Base-by-base conservation (phyloP, 2,888 invertebrate species). In the Coremacera marginata region DNA sequence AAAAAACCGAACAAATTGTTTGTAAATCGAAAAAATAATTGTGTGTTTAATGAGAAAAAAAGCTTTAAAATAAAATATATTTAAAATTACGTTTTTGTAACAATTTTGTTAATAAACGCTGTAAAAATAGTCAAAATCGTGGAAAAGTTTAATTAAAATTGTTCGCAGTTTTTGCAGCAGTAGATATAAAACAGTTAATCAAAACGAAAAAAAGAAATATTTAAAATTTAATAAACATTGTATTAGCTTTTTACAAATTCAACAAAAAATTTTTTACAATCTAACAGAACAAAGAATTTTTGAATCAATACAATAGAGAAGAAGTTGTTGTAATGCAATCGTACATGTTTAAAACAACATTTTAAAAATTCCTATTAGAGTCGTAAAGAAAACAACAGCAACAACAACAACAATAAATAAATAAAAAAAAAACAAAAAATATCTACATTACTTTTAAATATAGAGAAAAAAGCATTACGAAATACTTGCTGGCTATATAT, bases 31-130 rank as follows among this genome's bases (percentile, higher is more conserved):
- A 16, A 44, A 67, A 8, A 44, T 51, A 68, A 51, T 3, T 63
- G 65, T 52, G 65, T 65, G 63, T 67, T 16, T 68, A 49, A 22
- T 37, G 55, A 67, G 31, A 19, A 74, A 19, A 74, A 37, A 74
- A 67, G 65, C 65, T 74, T 74, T 67, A 74, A 74, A 74, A 67
- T 51, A 63, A 60, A 60, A 60, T 60, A 27, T 16, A 25, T 60
- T 5, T 60, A 37, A 37, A 62, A 49, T 73, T 73, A 62, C 51
- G 34, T 73, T 63, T 68, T 74, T 67, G 27, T 52, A 37, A 37
- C 14, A 37, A 22, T 55, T 68, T 68, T 68, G 34, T 52, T 52
- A 9, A 37, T 55, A 7, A 74, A 68, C 31, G 8, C 68, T 11
- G 34, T 51, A 34, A 49, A 11, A 44, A 44, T 44, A 14, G 44